phyloP scores from a whole-genome alignment of 2,113 vertebrate species.

The Neogale vison region DNA sequence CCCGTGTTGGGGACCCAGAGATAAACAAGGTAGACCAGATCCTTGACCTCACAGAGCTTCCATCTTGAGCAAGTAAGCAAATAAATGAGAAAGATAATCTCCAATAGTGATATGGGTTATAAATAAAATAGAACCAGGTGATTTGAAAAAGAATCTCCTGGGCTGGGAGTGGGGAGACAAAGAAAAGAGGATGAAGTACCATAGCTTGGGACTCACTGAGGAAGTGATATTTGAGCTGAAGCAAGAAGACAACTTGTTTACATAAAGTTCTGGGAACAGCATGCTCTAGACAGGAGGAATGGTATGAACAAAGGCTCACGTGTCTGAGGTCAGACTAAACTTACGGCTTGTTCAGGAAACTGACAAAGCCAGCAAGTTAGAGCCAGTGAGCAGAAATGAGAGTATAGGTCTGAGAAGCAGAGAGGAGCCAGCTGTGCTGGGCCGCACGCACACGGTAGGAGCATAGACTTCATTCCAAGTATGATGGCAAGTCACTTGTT shows the following conservation, averaged over 20 bases:
- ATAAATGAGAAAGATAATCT: background rate
- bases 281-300: background rate
- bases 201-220: background rate
- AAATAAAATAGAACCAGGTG: slow-evolving; percentile 24
- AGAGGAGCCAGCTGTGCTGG: accelerated
- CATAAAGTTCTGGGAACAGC: background rate
- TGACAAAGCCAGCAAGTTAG: background rate
- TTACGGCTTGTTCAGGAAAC: background rate
- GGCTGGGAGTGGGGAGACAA: background rate
- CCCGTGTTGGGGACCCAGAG: background rate
- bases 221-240: background rate
- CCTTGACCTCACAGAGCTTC: slow-evolving; percentile 17
- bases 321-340: background rate
- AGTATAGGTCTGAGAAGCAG: background rate
- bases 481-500: background rate
- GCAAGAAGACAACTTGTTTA: background rate
- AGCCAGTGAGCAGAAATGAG: background rate
- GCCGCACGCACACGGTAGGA: background rate
- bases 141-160: background rate
- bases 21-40: background rate
- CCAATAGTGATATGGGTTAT: background rate
- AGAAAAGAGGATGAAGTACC: background rate
- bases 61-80: background rate
- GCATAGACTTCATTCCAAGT: background rate
- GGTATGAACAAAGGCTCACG: background rate